Evolutionary conservation across 2,113 vertebrate species (phyloP).

Genomic region (Dipodomys ordii): DNA sequence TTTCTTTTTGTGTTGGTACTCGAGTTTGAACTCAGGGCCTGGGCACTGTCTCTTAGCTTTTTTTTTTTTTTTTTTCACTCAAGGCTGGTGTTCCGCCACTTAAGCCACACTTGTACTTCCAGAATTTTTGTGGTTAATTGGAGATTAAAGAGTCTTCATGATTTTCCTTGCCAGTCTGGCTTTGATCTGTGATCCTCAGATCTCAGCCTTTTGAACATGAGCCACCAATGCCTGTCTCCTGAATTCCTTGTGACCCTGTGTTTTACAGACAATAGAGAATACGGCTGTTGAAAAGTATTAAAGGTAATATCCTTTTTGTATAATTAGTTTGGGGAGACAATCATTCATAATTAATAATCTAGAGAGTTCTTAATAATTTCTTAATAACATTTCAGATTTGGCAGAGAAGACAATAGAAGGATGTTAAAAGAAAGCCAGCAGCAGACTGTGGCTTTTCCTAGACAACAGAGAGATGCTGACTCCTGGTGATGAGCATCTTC

Average conservation of each 20-base stretch:
- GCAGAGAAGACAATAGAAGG: constrained; percentile 37
- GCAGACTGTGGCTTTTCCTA: neutral
- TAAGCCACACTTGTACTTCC: too few species aligned
- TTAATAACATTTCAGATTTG: constrained; percentile 56
- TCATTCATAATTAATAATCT: constrained; percentile 59
- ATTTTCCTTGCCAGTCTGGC: too few species aligned
- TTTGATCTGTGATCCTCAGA: too few species aligned
- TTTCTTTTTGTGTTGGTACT: too few species aligned
- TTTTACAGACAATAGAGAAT: neutral
- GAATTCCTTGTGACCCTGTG: neutral
- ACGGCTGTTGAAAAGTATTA: neutral
- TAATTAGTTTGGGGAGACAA: constrained; percentile 33
- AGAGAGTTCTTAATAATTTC: constrained; percentile 51
- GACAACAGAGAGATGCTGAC: neutral
- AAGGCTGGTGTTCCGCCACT: too few species aligned
- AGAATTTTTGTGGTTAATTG: too few species aligned
- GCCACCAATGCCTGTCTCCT: too few species aligned
- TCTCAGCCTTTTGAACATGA: too few species aligned
- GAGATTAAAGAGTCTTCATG: too few species aligned
- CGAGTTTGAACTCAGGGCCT: too few species aligned
- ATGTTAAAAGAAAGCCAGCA: neutral
- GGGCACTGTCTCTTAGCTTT: too few species aligned
- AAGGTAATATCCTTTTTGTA: constrained; percentile 31
- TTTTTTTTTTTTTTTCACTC: too few species aligned
- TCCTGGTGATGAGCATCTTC: neutral